phyloP scores from a whole-genome alignment of 2,888 invertebrate species.

The Troglohyphantes excavatus region DNA sequence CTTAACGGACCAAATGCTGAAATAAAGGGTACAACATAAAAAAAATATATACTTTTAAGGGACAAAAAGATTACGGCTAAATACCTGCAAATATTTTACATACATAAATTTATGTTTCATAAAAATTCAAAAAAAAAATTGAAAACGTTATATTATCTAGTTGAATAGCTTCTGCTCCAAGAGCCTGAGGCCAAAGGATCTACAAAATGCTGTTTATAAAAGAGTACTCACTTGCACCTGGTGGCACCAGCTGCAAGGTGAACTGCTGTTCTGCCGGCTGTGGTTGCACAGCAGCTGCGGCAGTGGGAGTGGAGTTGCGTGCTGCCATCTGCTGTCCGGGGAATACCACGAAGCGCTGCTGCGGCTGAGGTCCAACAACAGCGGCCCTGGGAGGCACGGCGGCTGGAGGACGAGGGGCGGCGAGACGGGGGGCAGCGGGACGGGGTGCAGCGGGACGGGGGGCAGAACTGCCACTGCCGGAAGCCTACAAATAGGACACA shows the following conservation, averaged over 20 bases:
- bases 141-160: no score
- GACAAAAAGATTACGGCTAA: no score
- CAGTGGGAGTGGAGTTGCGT: constrained; percentile 25
- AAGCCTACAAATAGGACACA: not conserved
- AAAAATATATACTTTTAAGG: no score
- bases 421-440: not conserved
- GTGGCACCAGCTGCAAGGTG: constrained; percentile 79
- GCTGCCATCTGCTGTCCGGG: constrained; percentile 57
- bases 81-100: no score
- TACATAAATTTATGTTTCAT: no score
- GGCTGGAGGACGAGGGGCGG: not conserved
- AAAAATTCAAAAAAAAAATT: no score
- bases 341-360: constrained; percentile 73
- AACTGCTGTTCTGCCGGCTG: constrained; percentile 63
- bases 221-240: constrained; percentile 61
- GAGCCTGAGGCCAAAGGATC: no score
- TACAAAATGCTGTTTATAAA: no score
- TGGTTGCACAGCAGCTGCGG: not conserved
- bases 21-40: no score
- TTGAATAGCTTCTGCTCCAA: no score
- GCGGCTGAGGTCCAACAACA: constrained; percentile 35
- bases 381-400: constrained; percentile 32
- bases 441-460: not conserved
- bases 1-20: no score
- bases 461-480: not conserved